Conservation (phyloP, 2,888 invertebrate species). For the Cryptops parisi region DNA sequence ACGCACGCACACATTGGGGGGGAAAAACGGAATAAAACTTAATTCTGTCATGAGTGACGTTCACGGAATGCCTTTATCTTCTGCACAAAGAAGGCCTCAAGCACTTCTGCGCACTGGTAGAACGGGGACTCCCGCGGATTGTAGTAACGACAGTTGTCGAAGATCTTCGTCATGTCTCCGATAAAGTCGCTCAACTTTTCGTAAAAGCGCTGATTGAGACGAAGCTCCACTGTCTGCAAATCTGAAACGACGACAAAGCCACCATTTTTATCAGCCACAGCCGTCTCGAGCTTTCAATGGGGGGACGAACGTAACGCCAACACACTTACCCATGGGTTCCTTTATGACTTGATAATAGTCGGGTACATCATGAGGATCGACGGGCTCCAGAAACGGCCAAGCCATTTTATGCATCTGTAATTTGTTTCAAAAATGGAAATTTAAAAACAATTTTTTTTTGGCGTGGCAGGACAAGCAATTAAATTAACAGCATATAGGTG, state of each 20-base stretch:
- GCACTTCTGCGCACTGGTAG: conserved; percentile 86
- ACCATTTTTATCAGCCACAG: not conserved
- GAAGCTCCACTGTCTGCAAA: conserved; percentile 77
- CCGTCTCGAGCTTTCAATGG: too few relatives aligned
- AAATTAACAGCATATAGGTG: too few relatives aligned
- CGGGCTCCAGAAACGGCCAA: conserved; percentile 96
- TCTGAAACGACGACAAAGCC: conserved; percentile 42
- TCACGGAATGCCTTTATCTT: conserved; percentile 44
- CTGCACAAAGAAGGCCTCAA: conserved; percentile 90
- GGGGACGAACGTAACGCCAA: too few relatives aligned
- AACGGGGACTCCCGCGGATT: conserved; percentile 92
- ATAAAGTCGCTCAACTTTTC: conserved; percentile 85
- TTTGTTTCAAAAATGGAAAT: too few relatives aligned
- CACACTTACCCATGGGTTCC: conserved; percentile 81
- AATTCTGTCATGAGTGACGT: conserved; percentile 19
- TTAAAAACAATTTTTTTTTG: too few relatives aligned
- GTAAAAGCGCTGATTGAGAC: conserved; percentile 68
- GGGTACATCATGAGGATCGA: conserved; percentile 88
- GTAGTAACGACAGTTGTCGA: conserved; percentile 97
- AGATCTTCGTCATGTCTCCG: conserved; percentile 95
- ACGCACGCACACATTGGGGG: not conserved
- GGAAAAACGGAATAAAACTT: too few relatives aligned
- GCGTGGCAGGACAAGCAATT: not conserved
- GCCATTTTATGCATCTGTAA: conserved; percentile 63
- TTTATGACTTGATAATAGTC: conserved; percentile 93